Percentiles rank a stretch among this genome's conserved stretches.
Conservation (phyloP, 2,888 invertebrate species). For the Gandaritis pyraliata region DNA sequence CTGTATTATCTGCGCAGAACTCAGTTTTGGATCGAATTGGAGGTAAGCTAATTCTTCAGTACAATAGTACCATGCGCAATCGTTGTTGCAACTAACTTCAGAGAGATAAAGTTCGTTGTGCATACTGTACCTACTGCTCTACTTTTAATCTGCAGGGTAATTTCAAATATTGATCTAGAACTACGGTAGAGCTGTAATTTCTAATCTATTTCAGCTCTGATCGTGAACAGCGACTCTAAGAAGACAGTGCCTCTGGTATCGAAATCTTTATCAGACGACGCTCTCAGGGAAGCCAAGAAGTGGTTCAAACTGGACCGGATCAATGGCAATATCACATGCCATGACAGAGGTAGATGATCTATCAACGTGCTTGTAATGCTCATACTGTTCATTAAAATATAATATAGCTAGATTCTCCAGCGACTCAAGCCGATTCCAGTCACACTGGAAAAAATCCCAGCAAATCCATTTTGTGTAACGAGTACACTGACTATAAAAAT, state of each 20-base stretch:
- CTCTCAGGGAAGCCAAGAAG: conserved; percentile 62
- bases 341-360: conserved; percentile 12
- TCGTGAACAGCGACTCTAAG: conserved; percentile 54
- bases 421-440: neutral
- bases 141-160: no score
- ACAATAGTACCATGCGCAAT: no score
- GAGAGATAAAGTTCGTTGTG: no score
- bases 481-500: no score
- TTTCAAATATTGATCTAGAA: no score
- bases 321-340: conserved; percentile 59
- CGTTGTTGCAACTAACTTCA: no score
- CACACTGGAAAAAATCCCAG: no score
- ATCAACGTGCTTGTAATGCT: neutral
- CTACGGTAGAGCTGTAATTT: neutral
- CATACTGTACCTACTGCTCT: no score
- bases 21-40: no score
- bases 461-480: no score
- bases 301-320: conserved; percentile 64
- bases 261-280: conserved; percentile 71
- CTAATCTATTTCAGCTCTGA: conserved; percentile 57
- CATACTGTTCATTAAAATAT: neutral
- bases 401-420: neutral
- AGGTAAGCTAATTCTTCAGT: no score
- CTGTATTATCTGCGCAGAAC: no score
- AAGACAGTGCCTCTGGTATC: conserved; percentile 58